Conservation (phyloP, 2,888 invertebrate genomes). For the Penaeus monodon region DNA sequence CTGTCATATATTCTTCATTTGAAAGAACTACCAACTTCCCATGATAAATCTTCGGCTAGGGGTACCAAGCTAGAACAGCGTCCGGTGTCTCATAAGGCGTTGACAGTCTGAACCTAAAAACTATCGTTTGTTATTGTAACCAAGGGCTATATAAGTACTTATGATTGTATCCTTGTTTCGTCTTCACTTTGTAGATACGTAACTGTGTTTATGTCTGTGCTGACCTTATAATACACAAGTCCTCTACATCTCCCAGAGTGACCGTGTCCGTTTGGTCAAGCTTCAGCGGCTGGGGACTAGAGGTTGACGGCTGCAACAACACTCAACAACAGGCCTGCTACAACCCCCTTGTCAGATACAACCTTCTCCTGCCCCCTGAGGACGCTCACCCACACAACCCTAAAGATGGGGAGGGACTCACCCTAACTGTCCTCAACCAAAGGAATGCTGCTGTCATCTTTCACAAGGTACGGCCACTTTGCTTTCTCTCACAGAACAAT, state of each 20-base stretch:
- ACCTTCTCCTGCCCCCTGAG: background rate
- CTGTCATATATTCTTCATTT: too few relatives aligned
- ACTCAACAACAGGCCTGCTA: background rate
- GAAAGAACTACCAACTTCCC: too few relatives aligned
- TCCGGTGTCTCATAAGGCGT: too few relatives aligned
- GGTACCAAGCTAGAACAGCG: too few relatives aligned
- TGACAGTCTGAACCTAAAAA: too few relatives aligned
- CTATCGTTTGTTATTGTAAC: too few relatives aligned
- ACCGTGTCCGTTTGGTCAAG: conserved; percentile 15
- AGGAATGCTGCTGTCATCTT: conserved; percentile 29
- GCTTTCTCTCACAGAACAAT: background rate
- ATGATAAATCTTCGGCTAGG: too few relatives aligned
- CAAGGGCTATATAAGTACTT: too few relatives aligned
- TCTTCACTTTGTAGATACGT: background rate
- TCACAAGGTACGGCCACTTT: conserved; percentile 23
- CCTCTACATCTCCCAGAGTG: background rate
- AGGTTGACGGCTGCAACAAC: conserved; percentile 15
- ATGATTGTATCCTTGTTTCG: too few relatives aligned
- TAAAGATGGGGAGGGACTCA: conserved; percentile 9
- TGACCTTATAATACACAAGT: background rate
- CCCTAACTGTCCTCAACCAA: conserved; percentile 44
- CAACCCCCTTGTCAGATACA: background rate
- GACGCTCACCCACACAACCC: background rate
- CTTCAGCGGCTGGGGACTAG: conserved; percentile 22
- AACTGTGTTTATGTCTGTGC: background rate